phyloP scores from a whole-genome alignment of 2,797 vertebrate genomes.

The Acanthornis magna region DNA sequence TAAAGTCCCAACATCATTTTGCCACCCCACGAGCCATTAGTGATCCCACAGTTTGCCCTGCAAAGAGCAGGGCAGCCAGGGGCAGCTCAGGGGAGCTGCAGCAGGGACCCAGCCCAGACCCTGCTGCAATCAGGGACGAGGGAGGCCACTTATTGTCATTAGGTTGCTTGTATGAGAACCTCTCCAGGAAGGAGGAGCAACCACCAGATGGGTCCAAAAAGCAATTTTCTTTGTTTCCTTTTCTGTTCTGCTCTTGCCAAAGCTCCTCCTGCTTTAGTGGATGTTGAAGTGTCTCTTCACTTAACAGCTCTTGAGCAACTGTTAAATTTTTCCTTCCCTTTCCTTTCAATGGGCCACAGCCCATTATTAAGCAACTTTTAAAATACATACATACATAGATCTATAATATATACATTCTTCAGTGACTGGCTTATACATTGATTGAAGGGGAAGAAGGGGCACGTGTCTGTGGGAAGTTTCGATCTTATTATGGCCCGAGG shows the following conservation, averaged over 20 bases:
- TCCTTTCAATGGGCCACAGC: neutral
- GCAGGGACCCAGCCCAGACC: neutral
- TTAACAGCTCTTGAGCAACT: slow-evolving; percentile 30
- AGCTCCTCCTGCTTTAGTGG: neutral
- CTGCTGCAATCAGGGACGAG: neutral
- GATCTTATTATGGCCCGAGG: neutral
- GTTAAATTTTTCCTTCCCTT: slow-evolving; percentile 10
- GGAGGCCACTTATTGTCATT: neutral
- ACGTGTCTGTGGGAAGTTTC: neutral
- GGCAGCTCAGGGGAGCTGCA: neutral
- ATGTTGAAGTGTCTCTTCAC: neutral
- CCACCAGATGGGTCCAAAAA: neutral
- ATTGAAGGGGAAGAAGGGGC: neutral
- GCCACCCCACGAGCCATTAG: rapidly evolving
- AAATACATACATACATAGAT: neutral
- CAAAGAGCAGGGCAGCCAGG: rapidly evolving
- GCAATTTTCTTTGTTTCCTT: neutral
- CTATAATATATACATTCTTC: neutral
- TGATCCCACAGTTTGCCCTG: neutral
- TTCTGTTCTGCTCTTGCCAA: neutral
- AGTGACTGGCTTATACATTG: neutral
- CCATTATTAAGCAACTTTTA: slow-evolving; percentile 47
- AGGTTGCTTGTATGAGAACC: neutral
- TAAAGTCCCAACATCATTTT: neutral
- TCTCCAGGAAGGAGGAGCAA: neutral